Evolutionary conservation across 2,888 invertebrate genomes (phyloP), one percentile per base, ranked within the genome.

Genomic region (Hydrotaea diabolus): DNA sequence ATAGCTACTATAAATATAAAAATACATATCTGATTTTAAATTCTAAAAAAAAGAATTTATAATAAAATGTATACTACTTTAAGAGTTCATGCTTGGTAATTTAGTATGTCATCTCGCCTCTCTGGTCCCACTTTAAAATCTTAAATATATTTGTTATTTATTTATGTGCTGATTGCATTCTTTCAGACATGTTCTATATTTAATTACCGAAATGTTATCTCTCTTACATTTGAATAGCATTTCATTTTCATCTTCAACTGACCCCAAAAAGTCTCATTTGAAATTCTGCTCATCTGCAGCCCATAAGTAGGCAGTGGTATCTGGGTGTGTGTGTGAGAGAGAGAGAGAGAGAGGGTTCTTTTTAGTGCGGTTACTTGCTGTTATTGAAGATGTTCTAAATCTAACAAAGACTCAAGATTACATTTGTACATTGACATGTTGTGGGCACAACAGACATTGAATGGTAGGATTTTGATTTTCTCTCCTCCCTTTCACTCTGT

Each of bases 401-500:
- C 26, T 23, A 23, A 59, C 59, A 59, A 59, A 23, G 59, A 23
- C 26, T 23, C 26, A 23, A 59, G 59, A 59, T 59, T 59, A 59
- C 13, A 21, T 31, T n/a, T 11, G 15, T n/a, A 23, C 59, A 59
- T 59, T 59, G 59, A 59, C 59, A 59, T 59, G 59, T 59, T 59
- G 59, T 26, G 59, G 59, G 26, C 15, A 59, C 11, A 26, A 31
- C 5, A 59, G 21, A 26, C 59, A 59, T 26, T 19, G 15, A 26
- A 13, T 4, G 15, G 59, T 23, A 26, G 13, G 26, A 11, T 59
- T 55, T 21, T 1, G 15, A 31, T 21, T 5, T 26, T 55, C 21
- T 21, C 55, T 21, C 2, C 31, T 31, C 31, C 7, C 31, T n/a
- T n/a, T n/a, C n/a, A n/a, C n/a, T n/a, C n/a, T n/a, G n/a, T n/a